Percentiles rank a stretch among this genome's conserved stretches.
Evolutionary conservation across 1,140 invertebrate species (phyloP).

Genomic region (Hypothenemus hampei): DNA sequence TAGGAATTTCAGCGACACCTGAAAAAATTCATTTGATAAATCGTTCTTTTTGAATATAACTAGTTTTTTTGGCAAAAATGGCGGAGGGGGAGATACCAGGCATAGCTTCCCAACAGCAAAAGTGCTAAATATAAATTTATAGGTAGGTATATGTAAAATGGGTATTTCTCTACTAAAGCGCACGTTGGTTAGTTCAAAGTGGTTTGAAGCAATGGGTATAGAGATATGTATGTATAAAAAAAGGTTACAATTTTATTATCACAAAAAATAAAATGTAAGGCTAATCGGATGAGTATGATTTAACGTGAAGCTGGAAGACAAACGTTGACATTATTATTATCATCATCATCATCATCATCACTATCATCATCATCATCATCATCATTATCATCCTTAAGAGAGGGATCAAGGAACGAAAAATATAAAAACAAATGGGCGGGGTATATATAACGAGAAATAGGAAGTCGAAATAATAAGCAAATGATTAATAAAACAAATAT

Average conservation of each 20-base stretch:
- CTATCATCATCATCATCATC: no score
- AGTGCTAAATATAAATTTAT: no score
- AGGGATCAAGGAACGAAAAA: not conserved
- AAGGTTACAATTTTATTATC: constrained; percentile 27
- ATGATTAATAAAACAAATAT: constrained; percentile 82
- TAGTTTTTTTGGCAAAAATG: no score
- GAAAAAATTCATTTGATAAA: no score
- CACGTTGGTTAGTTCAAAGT: constrained; percentile 3
- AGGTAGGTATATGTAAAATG: no score
- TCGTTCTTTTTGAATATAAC: no score
- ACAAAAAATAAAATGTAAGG: constrained; percentile 38
- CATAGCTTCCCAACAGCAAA: constrained; percentile 28
- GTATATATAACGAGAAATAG: not conserved
- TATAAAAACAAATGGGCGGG: not conserved
- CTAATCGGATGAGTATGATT: no score
- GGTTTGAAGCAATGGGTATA: constrained; percentile 1
- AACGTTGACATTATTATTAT: no score
- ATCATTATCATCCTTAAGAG: not conserved
- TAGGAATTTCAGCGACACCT: constrained; percentile 25
- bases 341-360: no score
- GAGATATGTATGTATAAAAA: not conserved
- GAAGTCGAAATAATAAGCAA: constrained; percentile 57
- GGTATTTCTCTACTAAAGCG: no score
- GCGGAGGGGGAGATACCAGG: no score
- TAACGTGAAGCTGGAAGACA: no score